These are phyloP conservation scores for Ibycter americanus DNA, from an alignment of 2,797 vertebrate genomes.

Conservation along the genomic window DNA sequence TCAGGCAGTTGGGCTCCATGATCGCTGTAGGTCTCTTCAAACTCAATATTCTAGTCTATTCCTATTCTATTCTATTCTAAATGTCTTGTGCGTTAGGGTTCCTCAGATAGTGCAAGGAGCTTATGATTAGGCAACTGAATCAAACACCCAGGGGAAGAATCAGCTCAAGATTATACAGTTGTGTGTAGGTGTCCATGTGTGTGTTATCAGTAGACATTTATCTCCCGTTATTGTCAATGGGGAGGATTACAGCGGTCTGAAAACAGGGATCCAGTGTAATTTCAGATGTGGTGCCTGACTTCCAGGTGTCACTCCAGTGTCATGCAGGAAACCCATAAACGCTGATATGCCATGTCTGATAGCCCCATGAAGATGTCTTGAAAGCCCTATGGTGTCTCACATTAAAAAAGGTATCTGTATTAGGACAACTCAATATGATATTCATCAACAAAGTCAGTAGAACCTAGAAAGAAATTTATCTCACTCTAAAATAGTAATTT, in stretches of 20 bases:
- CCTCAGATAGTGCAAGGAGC: not conserved
- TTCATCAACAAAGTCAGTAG: not conserved
- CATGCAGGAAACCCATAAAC: not conserved
- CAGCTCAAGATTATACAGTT: not conserved
- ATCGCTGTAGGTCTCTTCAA: not conserved
- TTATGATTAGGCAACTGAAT: not conserved
- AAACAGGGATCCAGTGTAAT: not conserved
- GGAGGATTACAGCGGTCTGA: not conserved
- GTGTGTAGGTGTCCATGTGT: not conserved
- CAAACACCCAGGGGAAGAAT: not conserved
- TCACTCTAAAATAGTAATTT: not conserved
- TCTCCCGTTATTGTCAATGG: not conserved
- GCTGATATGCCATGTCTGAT: not conserved
- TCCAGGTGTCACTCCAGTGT: not conserved
- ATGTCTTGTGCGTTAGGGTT: not conserved
- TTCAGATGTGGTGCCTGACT: not conserved
- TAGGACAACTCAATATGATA: not conserved
- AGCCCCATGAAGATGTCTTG: not conserved
- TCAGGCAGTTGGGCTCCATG: too few species aligned
- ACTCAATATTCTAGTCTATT: not conserved
- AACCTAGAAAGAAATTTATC: not conserved
- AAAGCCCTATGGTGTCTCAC: not conserved
- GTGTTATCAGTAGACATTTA: not conserved
- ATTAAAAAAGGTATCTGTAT: not conserved
- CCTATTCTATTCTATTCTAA: too few species aligned